Conservation (phyloP, 2,113 vertebrate genomes). For the Lota lota region DNA sequence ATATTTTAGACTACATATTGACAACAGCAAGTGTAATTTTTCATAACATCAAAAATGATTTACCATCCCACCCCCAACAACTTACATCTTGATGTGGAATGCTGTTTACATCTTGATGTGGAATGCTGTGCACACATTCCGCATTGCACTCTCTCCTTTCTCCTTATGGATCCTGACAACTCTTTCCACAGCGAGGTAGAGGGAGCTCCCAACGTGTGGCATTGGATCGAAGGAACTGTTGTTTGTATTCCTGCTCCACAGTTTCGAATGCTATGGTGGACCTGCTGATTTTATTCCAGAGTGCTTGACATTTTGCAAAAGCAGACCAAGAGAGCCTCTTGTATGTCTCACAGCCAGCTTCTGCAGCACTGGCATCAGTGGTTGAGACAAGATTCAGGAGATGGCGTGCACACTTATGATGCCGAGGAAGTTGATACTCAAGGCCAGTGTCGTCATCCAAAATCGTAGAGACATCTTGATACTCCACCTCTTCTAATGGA, state of each 20-base stretch:
- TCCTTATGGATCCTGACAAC: not conserved
- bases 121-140: not conserved
- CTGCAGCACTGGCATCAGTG: constrained; percentile 10
- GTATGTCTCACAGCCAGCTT: constrained; percentile 6
- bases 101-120: not conserved
- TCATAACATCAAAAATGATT: no score
- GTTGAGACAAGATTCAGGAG: constrained; percentile 28
- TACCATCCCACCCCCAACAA: no score
- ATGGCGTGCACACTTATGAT: constrained; percentile 25
- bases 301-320: constrained; percentile 20
- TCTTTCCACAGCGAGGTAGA: not conserved
- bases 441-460: constrained; percentile 11
- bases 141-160: not conserved
- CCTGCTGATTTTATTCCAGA: not conserved
- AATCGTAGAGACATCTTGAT: constrained; percentile 10
- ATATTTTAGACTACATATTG: no score
- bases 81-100: not conserved
- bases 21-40: no score
- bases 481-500: constrained; percentile 6
- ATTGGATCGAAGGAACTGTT: not conserved
- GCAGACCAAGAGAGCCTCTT: constrained; percentile 18
- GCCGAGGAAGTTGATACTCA: constrained; percentile 22
- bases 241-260: not conserved
- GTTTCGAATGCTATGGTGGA: not conserved
- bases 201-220: not conserved